Base-by-base conservation (phyloP, 2,888 invertebrate genomes). In the Harpagoxenus sublaevis region DNA sequence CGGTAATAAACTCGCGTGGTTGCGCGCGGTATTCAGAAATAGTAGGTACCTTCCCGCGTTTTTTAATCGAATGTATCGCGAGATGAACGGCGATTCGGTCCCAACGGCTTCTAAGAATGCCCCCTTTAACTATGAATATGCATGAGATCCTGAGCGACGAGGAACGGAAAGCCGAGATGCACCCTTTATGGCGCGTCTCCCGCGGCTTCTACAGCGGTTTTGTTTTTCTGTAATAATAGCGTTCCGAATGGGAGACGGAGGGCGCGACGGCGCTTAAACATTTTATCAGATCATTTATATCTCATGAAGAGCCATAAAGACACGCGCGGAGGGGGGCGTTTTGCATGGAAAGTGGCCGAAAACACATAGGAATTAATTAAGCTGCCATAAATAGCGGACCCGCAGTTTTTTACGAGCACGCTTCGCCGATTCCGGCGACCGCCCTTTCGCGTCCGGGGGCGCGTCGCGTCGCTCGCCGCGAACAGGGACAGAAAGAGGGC, bases 271-370 rank as follows among this genome's bases (percentile, higher is more conserved):
- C 85, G 89, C 91, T 93, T 92, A 90, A 92, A 91, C 89, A 89
- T 92, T 93, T 94, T 93, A 94, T 94, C 94, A 93, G 92, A 93
- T 93, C 93, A 92, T 93, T 94, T 94, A 93, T 94, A 92, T 91
- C 91, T 88, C 91, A 89, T 87, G 90, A 91, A 81, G 87, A 90
- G 86, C 88, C 91, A 91, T 93, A 93, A 93, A 94, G 88, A 90
- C 86, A 87, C 89, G 87, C 89, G 84, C 83, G 82, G 79, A 88
- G 83, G 84, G 87, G 83, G 88, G 89, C 87, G 91, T 92, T 87
- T 93, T 93, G 93, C 94, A 93, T 94, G 90, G 85, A 90, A 92
- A 92, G 92, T 90, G 90, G 90, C 86, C 88, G 91, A 90, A 92
- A 93, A 91, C 90, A 88, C 89, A 91, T 89, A 85, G 90, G 91